Evolutionary conservation across 1,140 invertebrate species (phyloP).

Genomic region (Pararge aegeria): DNA sequence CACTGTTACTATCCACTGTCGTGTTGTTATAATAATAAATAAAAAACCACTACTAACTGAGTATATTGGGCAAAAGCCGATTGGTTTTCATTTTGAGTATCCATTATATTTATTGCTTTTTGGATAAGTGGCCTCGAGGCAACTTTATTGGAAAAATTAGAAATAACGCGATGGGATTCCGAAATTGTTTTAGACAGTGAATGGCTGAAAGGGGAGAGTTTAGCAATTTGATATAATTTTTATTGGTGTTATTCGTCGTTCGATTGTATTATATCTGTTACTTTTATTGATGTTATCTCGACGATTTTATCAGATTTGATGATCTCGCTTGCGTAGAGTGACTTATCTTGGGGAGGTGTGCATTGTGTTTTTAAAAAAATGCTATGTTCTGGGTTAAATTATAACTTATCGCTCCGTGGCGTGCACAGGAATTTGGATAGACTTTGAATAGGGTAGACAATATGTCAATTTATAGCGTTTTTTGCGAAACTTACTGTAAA

Average conservation of each 20-base stretch:
- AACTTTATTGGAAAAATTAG: slow-evolving; percentile 45
- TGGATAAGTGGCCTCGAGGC: slow-evolving; percentile 53
- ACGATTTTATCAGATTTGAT: neutral
- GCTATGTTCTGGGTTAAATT: too few relatives aligned
- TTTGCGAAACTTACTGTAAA: too few relatives aligned
- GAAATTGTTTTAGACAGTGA: slow-evolving; percentile 36
- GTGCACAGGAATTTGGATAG: too few relatives aligned
- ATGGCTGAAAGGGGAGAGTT: neutral
- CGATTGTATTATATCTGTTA: neutral
- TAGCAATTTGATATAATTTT: neutral
- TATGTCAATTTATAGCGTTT: too few relatives aligned
- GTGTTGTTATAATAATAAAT: neutral
- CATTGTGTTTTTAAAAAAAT: too few relatives aligned
- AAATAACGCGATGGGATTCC: slow-evolving; percentile 28
- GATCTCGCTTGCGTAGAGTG: neutral
- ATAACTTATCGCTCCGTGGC: too few relatives aligned
- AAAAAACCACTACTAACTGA: too few relatives aligned
- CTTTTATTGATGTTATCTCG: neutral
- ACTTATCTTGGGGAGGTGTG: neutral
- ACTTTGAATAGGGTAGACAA: too few relatives aligned
- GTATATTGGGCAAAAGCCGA: slow-evolving; percentile 34
- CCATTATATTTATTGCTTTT: slow-evolving; percentile 68
- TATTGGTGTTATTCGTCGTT: slow-evolving; percentile 1
- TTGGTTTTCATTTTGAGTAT: slow-evolving; percentile 54
- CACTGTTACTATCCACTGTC: neutral